phyloP scores from a whole-genome alignment of 1,140 invertebrate genomes.

The Magallana angulata region DNA sequence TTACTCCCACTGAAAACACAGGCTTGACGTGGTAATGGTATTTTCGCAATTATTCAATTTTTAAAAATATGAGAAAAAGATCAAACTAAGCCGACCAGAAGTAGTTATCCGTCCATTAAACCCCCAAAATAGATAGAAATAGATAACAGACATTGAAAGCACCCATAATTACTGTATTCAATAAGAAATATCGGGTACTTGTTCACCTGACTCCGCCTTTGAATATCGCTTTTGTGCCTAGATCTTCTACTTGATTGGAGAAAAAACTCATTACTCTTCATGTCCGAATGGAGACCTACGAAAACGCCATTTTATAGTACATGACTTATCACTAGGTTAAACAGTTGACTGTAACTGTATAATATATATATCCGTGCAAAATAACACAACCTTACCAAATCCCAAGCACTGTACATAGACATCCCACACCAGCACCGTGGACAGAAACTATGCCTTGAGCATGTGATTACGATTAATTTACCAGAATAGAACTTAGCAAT shows the following conservation, averaged over 20 bases:
- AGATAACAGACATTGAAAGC: not conserved
- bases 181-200: not conserved
- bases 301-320: too few relatives aligned
- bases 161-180: not conserved
- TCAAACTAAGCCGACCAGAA: not conserved
- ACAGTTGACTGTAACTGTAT: too few relatives aligned
- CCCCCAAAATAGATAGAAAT: not conserved
- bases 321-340: too few relatives aligned
- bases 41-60: not conserved
- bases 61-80: not conserved
- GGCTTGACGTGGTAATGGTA: not conserved
- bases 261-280: too few relatives aligned
- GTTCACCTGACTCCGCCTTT: not conserved
- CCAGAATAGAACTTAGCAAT: too few relatives aligned
- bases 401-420: too few relatives aligned
- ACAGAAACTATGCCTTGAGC: too few relatives aligned
- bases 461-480: too few relatives aligned
- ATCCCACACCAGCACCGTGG: too few relatives aligned
- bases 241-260: not conserved
- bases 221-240: not conserved
- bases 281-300: too few relatives aligned
- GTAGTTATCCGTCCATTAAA: conserved; percentile 2
- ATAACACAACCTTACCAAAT: too few relatives aligned
- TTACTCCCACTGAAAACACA: not conserved
- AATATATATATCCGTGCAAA: too few relatives aligned